These are phyloP conservation scores for Tokudaia muenninki DNA, from an alignment of 2,797 vertebrate species.

Conservation along the genomic window DNA sequence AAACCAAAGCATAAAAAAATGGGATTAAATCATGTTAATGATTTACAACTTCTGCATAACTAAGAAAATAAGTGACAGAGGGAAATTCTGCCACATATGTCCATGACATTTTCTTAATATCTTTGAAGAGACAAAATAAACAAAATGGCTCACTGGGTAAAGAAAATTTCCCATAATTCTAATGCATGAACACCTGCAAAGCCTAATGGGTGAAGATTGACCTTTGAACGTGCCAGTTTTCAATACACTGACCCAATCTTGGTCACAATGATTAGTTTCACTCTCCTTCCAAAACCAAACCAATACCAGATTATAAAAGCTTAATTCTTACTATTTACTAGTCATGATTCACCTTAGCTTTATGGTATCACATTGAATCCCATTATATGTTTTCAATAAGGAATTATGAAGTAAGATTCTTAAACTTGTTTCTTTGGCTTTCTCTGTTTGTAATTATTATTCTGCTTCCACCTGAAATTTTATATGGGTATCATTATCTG, in stretches of 20 bases:
- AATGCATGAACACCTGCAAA: neutral
- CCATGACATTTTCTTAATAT: neutral
- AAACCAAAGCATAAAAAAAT: neutral
- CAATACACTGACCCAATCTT: too few species aligned
- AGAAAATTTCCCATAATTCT: neutral
- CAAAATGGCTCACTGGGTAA: neutral
- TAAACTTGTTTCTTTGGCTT: neutral
- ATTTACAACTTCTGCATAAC: neutral
- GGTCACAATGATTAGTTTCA: neutral
- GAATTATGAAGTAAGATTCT: neutral
- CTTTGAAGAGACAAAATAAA: neutral
- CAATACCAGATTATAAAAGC: neutral
- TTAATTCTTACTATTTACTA: slow-evolving; percentile 9
- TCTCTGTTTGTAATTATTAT: neutral
- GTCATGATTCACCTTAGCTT: neutral
- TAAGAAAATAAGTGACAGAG: neutral
- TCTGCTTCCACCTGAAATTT: neutral
- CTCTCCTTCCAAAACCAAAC: neutral
- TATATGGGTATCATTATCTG: neutral
- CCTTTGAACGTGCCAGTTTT: neutral
- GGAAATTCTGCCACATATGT: neutral
- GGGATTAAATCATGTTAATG: neutral
- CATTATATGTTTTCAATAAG: neutral
- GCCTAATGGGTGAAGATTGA: neutral
- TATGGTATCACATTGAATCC: neutral